A percentile compares a stretch with the other conserved stretches of the same genome.
Conservation (phyloP, 2,113 vertebrate species). For the Neomonachus schauinslandi region DNA sequence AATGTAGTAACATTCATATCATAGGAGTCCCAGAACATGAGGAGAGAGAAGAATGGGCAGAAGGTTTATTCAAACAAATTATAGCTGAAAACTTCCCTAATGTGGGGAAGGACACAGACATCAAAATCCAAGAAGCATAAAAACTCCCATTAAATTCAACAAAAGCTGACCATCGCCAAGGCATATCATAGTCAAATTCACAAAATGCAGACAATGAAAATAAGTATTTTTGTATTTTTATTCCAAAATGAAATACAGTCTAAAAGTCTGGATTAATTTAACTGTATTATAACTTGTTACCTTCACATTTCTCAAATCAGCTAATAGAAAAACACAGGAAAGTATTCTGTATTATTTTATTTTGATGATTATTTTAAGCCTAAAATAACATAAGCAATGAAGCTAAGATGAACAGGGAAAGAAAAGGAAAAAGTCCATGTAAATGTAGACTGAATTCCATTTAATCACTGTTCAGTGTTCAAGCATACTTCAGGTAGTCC, state of each 20-base stretch:
- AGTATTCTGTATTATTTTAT: conserved; percentile 16
- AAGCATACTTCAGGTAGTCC: background rate
- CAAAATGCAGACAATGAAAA: background rate
- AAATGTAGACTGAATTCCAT: background rate
- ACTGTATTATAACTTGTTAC: background rate
- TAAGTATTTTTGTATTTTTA: conserved; percentile 1
- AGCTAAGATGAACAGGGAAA: background rate
- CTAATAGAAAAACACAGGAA: conserved; percentile 34
- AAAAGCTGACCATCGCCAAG: background rate
- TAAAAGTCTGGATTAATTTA: conserved; percentile 51
- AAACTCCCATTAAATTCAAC: background rate
- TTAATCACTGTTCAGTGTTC: background rate
- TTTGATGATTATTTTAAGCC: conserved; percentile 55
- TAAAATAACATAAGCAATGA: conserved; percentile 30
- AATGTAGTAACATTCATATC: background rate
- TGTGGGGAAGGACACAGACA: background rate
- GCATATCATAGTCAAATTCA: background rate
- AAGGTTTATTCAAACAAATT: background rate
- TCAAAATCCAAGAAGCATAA: background rate
- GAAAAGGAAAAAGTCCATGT: background rate
- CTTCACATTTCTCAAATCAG: conserved; percentile 47
- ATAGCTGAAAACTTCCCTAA: background rate
- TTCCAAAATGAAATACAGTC: background rate
- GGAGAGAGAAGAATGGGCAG: background rate
- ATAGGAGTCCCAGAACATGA: background rate